These are phyloP conservation scores for Philereme transversata DNA, from an alignment of 2,888 invertebrate species.

Conservation along the genomic window DNA sequence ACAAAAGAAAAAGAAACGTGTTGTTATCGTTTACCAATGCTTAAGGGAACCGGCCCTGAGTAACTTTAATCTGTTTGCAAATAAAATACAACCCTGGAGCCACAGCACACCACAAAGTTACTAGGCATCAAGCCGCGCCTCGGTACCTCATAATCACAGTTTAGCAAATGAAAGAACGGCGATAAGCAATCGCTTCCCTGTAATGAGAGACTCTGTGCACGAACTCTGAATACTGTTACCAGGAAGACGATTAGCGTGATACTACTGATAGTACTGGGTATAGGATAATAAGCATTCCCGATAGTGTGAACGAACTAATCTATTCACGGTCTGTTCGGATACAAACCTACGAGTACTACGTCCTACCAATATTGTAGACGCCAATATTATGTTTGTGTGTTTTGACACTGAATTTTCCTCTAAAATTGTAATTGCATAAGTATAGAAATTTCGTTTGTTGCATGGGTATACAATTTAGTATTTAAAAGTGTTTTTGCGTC, in stretches of 20 bases:
- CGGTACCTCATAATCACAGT: conserved; percentile 64
- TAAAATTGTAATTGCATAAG: no score
- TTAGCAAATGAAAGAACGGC: conserved; percentile 67
- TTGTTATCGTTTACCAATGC: no score
- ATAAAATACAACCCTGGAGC: conserved; percentile 3
- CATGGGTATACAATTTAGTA: no score
- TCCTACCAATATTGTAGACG: not conserved
- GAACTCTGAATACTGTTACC: conserved; percentile 48
- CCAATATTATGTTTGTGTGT: no score
- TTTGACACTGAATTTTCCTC: no score
- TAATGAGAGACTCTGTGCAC: conserved; percentile 63
- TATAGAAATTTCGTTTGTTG: no score
- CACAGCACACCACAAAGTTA: conserved; percentile 9
- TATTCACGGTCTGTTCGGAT: conserved; percentile 7
- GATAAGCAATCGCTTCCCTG: conserved; percentile 56
- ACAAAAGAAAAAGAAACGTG: no score
- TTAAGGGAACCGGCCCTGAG: no score
- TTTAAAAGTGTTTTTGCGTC: no score
- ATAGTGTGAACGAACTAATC: conserved; percentile 30
- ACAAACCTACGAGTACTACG: not conserved
- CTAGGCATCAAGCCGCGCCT: conserved; percentile 38
- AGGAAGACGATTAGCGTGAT: conserved; percentile 29
- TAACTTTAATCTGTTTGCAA: no score
- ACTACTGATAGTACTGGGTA: conserved; percentile 7
- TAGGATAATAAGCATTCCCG: conserved; percentile 22